Evolutionary conservation across 2,888 invertebrate genomes (phyloP).

Genomic region (Leptopterna dolabrata): DNA sequence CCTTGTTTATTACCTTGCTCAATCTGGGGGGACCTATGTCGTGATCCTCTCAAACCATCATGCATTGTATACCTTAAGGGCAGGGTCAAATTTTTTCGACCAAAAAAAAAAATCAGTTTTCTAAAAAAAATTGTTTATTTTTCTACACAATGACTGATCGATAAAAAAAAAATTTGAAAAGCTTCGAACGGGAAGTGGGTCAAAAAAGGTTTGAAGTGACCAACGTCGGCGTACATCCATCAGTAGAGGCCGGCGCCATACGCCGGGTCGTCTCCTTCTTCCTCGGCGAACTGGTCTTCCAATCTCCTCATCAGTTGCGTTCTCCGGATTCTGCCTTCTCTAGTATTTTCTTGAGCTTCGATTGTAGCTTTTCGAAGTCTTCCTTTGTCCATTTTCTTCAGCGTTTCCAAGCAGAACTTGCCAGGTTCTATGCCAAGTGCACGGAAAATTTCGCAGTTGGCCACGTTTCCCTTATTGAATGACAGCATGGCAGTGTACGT

Average conservation of each 20-base stretch:
- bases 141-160: neutral
- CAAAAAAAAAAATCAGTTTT: neutral
- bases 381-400: no score
- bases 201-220: neutral
- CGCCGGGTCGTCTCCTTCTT: conserved; percentile 1
- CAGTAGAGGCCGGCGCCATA: conserved; percentile 1
- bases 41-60: no score
- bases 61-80: no score
- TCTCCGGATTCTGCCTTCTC: neutral
- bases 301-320: neutral
- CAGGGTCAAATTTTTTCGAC: neutral
- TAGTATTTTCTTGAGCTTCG: no score
- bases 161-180: neutral
- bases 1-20: no score
- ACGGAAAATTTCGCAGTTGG: no score
- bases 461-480: no score
- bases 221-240: neutral
- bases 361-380: no score
- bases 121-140: neutral
- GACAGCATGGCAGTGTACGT: no score
- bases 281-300: conserved; percentile 2
- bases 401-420: no score
- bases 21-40: no score
- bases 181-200: neutral
- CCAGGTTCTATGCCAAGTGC: no score